These are phyloP conservation scores for Hippocampus abdominalis DNA, from an alignment of 2,113 vertebrate species.

Conservation along the genomic window DNA sequence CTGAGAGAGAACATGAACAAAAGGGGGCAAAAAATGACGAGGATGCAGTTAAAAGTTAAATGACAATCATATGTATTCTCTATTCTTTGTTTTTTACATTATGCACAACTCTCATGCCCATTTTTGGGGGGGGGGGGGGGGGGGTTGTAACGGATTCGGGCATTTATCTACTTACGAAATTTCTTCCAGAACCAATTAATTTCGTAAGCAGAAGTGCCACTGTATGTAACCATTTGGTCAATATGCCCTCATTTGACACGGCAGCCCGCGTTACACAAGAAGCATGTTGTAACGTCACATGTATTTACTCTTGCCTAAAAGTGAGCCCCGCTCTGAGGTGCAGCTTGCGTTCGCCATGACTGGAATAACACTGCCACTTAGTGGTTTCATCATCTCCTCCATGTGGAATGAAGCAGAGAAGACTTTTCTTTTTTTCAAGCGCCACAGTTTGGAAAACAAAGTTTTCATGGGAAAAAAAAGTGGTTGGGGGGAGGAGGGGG, in stretches of 20 bases:
- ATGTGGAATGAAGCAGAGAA: conserved; percentile 36
- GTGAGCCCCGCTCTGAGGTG: conserved; percentile 1
- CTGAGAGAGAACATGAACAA: no score
- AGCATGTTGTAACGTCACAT: conserved; percentile 51
- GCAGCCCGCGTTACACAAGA: conserved; percentile 20
- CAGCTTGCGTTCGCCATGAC: conserved; percentile 18
- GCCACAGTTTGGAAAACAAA: conserved; percentile 9
- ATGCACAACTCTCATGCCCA: no score
- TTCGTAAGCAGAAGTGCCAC: no score
- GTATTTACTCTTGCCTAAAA: conserved; percentile 8
- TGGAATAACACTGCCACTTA: conserved; percentile 67
- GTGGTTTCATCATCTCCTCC: conserved; percentile 47
- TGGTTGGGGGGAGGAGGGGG: not conserved
- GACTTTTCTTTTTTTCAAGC: conserved; percentile 4
- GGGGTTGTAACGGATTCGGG: no score
- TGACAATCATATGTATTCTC: no score
- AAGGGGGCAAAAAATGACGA: no score
- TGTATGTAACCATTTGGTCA: not conserved
- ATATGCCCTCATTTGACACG: not conserved
- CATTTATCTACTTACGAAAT: no score
- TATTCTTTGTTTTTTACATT: no score
- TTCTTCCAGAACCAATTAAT: no score
- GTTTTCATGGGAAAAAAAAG: conserved; percentile 20
- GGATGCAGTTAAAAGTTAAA: no score
- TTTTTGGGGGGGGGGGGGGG: no score